Evolutionary conservation across 2,113 vertebrate genomes (phyloP).

Genomic region (Aramus guarauna): DNA sequence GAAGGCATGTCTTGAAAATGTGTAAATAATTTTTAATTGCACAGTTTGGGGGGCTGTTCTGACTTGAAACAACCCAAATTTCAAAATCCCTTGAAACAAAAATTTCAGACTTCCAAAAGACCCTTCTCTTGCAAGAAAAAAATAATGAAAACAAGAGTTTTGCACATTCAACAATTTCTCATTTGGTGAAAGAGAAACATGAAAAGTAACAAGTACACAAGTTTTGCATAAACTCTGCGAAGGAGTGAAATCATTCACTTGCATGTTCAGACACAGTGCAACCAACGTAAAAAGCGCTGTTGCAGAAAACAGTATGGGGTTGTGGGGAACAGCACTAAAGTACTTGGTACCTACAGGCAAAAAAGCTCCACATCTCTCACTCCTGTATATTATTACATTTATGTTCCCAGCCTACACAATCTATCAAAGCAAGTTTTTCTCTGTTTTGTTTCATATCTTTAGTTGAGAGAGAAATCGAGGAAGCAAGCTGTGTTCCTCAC

Average conservation of each 20-base stretch:
- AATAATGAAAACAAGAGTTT: background rate
- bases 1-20: background rate
- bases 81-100: background rate
- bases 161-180: background rate
- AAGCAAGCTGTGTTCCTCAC: background rate
- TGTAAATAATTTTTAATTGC: background rate
- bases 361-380: background rate
- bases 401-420: background rate
- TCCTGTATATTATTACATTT: background rate
- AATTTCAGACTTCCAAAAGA: background rate
- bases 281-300: background rate
- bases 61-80: background rate
- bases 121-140: background rate
- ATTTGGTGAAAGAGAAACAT: background rate
- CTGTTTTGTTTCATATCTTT: background rate
- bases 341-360: background rate
- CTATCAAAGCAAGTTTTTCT: background rate
- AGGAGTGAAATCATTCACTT: background rate
- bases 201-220: background rate
- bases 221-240: background rate
- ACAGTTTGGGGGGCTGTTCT: background rate
- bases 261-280: constrained; percentile 31
- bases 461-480: background rate
- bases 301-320: background rate
- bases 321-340: background rate